Evolutionary conservation across 2,113 vertebrate species (phyloP).

Genomic region (Anhinga rufa): DNA sequence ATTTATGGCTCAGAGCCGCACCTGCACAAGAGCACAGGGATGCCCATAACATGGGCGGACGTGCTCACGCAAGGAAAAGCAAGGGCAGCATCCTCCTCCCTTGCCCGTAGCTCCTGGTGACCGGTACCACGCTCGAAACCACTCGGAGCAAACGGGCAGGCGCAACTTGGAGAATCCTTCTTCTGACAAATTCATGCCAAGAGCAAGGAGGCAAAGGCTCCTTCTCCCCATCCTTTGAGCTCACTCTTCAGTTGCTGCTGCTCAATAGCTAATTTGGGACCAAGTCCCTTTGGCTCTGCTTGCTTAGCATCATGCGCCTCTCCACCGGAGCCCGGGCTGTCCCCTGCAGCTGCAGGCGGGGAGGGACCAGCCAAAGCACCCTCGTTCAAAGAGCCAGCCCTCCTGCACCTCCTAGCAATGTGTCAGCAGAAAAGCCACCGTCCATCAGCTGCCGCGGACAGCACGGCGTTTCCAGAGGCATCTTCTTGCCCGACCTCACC

Average conservation of each 20-base stretch:
- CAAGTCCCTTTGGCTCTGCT: fast-evolving
- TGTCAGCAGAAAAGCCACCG: not conserved
- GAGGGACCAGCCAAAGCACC: not conserved
- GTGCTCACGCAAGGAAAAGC: fast-evolving
- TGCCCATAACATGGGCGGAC: fast-evolving
- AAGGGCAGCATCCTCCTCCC: not conserved
- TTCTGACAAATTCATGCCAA: not conserved
- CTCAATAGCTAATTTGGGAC: not conserved
- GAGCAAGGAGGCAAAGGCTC: not conserved
- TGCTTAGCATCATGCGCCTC: not conserved
- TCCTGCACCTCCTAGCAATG: not conserved
- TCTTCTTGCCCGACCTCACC: fast-evolving
- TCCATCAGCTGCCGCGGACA: not conserved
- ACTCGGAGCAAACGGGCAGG: fast-evolving
- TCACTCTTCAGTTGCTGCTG: not conserved
- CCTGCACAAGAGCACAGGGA: not conserved
- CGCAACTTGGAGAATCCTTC: not conserved
- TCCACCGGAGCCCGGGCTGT: fast-evolving
- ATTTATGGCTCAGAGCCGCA: not conserved
- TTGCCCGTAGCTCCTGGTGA: fast-evolving
- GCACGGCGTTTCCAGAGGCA: fast-evolving
- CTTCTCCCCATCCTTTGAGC: not conserved
- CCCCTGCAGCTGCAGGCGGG: not conserved
- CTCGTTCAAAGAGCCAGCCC: not conserved
- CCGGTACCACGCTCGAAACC: not conserved